A percentile compares a stretch with the other conserved stretches of the same genome.
Conservation (phyloP, 2,797 vertebrate genomes). For the Choloepus didactylus region DNA sequence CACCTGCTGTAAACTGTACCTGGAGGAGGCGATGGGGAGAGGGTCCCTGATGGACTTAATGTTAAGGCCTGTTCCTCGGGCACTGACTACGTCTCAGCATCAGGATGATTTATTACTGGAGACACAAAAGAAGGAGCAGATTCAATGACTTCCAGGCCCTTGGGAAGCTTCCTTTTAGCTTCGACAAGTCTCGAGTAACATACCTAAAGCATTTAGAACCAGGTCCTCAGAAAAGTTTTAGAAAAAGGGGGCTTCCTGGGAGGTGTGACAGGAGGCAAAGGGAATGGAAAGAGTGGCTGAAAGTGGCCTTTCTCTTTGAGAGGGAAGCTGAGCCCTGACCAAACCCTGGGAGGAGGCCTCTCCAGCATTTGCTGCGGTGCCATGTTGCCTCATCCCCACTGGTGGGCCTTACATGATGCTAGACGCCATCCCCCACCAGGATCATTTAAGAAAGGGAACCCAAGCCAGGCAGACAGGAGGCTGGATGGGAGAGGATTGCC, state of each 20-base stretch:
- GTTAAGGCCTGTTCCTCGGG: neutral
- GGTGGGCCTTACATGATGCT: accelerated
- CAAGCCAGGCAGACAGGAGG: neutral
- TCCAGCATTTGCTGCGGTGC: accelerated
- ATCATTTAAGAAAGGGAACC: neutral
- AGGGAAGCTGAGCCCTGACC: accelerated
- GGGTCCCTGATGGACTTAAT: neutral
- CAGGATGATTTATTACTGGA: neutral
- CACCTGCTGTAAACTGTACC: accelerated
- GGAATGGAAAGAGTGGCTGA: neutral
- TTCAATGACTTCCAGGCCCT: neutral
- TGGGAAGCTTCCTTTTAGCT: neutral
- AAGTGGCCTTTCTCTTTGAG: neutral
- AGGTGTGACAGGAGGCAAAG: neutral
- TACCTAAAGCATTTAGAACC: neutral
- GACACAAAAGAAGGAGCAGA: neutral
- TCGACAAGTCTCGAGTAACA: neutral
- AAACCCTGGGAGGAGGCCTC: accelerated
- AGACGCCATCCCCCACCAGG: neutral
- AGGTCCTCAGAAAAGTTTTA: neutral
- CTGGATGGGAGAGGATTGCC: neutral
- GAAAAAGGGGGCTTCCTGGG: neutral
- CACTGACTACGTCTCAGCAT: accelerated
- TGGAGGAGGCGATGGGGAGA: accelerated
- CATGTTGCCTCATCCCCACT: neutral